Base-by-base conservation (phyloP, 2,797 vertebrate genomes). In the Vireo griseus region DNA sequence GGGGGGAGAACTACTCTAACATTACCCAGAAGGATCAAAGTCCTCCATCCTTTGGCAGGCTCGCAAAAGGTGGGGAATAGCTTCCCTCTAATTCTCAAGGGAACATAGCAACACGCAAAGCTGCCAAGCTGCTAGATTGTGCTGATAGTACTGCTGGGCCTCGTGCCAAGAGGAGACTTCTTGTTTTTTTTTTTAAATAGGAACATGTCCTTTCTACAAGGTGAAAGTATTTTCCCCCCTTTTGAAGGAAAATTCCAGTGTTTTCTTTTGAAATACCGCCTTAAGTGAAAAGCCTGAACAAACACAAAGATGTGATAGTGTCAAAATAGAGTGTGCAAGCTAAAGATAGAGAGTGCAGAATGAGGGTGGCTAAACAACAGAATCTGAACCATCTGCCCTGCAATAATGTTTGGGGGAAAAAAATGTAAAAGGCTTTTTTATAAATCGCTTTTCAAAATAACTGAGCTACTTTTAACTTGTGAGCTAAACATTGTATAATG, bases 21-120 rank as follows among this genome's bases (percentile, higher is more conserved):
- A 68, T 96, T 96, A 96, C 91, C 79, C 86, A 85, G 66, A 96
- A 96, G 92, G 97, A 98, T 98, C 96, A 98, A 98, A 98, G 96
- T 86, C 96, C 95, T 97, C 96, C 90, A 97, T 95, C 91, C 77
- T 58, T 77, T 96, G 95, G 95, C 94, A 95, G 95, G 86, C 90
- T 88, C 7, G 39, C 9, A 76, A 94, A 94, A 94, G 91, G 95
- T 37, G 10, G 78, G 88, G 87, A 97, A 94, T 5, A 97, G 95
- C 87, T 94, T 96, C 94, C 85, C 90, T 93, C 82, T 91, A 47
- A 94, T 92, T 97, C 97, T 97, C 96, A 94, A 82, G 94, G 95
- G 96, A 96, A 96, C 69, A 96, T 39, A 77, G 96, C 93, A 97
- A 96, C 93, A 93, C 28, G 71, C 68, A 96, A 93, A 96, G 93